Evolutionary conservation across 2,797 vertebrate genomes (phyloP).

Genomic region (Holocentrus rufus): DNA sequence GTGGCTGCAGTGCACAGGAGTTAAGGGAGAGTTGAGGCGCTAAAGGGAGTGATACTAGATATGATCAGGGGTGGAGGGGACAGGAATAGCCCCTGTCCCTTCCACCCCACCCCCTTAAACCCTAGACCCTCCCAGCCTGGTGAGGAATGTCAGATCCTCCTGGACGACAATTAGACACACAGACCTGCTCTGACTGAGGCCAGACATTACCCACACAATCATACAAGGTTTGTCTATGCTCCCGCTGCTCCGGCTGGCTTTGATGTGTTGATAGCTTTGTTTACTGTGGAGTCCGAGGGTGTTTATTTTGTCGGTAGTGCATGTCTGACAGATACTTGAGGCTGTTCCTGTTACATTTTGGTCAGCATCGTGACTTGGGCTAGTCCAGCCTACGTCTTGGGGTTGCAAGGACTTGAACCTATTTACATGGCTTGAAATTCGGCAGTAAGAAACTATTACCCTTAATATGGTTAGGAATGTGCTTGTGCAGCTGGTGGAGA

Average conservation of each 20-base stretch:
- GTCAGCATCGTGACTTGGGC: constrained; percentile 9
- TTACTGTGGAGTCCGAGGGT: constrained; percentile 8
- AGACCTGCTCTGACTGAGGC: constrained; percentile 55
- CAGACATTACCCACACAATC: constrained; percentile 39
- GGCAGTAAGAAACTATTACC: constrained; percentile 6
- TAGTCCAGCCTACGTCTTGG: neutral
- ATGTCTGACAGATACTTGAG: constrained; percentile 21
- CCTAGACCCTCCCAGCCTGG: constrained; percentile 46
- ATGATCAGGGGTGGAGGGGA: constrained; percentile 63
- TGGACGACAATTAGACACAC: constrained; percentile 57
- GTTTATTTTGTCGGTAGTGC: constrained; percentile 17
- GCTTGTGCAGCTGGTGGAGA: constrained; percentile 14
- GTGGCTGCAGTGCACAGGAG: constrained; percentile 38
- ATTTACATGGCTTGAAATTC: constrained; percentile 17
- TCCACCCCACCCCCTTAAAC: constrained; percentile 1
- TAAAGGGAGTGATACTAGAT: constrained; percentile 69
- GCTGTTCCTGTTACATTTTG: constrained; percentile 1
- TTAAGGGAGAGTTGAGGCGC: constrained; percentile 59
- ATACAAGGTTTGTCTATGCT: constrained; percentile 66
- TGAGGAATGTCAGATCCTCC: constrained; percentile 69
- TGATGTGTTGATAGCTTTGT: constrained; percentile 26
- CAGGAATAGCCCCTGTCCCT: constrained; percentile 75
- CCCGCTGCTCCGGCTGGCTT: constrained; percentile 30
- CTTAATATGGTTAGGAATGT: constrained; percentile 5
- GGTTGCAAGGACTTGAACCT: constrained; percentile 7